Base-by-base conservation (phyloP, 2,888 invertebrate species). In the Zygaena filipendulae region DNA sequence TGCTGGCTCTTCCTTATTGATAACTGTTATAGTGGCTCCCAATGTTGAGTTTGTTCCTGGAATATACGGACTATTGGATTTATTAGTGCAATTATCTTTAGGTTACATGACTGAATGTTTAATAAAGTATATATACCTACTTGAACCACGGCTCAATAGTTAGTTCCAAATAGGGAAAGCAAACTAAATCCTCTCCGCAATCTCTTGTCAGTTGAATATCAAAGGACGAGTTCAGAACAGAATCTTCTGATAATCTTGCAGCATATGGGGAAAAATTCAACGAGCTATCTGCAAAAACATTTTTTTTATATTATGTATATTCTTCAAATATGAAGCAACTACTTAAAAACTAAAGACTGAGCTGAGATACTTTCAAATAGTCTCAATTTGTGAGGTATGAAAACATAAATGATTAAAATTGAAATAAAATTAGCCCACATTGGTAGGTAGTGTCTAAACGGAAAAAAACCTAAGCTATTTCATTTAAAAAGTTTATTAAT, bases 131-230 rank as follows among this genome's bases (percentile, higher is more conserved):
- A n/a, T n/a, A n/a, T n/a, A 45, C 59, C 45, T 47, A 72, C 79
- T 53, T 52, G 25, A 57, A 48, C 32, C 71, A 36, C 25, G 67
- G 33, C 25, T 63, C 45, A 11, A 79, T 42, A 1, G 44, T 48
- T 48, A 84, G 52, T 2, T 49, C 47, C 3, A 85, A 48, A 50
- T 74, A 66, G 1, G 84, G 81, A 5, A 58, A 67, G 45, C 85
- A 82, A 27, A 79, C 61, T 20, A 80, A 54, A 33, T 83, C 83
- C 8, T 69, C 59, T 0, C 83, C 84, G 41, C 85, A 85, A 30
- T 80, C 82, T 22, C 72, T 61, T 0, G 79, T 64, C 22, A 79
- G 36, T 23, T 74, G 74, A 5, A 77, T 64, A 0, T 60, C 49
- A 13, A 68, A 64, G 1, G 59, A 52, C 2, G 66, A 52, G 13